Evolutionary conservation across 2,888 invertebrate genomes (phyloP), one percentile per base, ranked within the genome.

Genomic region (Stramonita haemastoma): DNA sequence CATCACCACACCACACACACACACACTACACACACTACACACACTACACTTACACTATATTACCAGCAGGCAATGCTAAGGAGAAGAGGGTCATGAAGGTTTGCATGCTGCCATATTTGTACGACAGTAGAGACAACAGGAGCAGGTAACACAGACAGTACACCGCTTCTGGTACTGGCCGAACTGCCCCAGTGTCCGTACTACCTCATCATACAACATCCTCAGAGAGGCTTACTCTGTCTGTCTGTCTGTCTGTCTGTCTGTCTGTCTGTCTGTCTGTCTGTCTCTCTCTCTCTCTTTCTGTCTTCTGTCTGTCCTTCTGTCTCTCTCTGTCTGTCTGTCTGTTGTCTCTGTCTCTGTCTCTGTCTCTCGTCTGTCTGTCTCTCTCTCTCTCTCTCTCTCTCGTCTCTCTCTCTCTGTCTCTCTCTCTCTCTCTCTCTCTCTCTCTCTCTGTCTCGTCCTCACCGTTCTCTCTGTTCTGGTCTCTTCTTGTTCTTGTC

Each of bases 11-110:
- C 60, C 60, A 60, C 60, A 60, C 60, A 60, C 60, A 60, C 60
- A 60, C 60, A 60, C 60, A 60, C 60, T 19, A 60, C 60, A 60
- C 60, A 60, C 60, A 60, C 60, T 15, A 60, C 60, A 60, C 60
- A 60, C 60, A 73, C 73, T n/a, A n/a, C n/a, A n/a, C 73, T 17
- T n/a, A n/a, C n/a, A n/a, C n/a, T n/a, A n/a, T 87, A 90, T 90
- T 90, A 89, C 90, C 89, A 26, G 89, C 85, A 17, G 91, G 91
- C 17, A 87, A 88, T 5, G 86, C 91, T 73, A 91, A 70, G 32
- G 83, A 90, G 79, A 91, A 91, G 70, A 91, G 90, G 56, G 90
- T 73, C 19, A 91, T 60, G 0, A 91, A 32, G 0, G 85, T 86
- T 73, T 91, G 91, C 15, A 91, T 85, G 70, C 87, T 85, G 17